Evolutionary conservation across 1,140 invertebrate genomes (phyloP), one percentile per base, ranked within the genome.

Genomic region (Wiebesia pumilae): DNA sequence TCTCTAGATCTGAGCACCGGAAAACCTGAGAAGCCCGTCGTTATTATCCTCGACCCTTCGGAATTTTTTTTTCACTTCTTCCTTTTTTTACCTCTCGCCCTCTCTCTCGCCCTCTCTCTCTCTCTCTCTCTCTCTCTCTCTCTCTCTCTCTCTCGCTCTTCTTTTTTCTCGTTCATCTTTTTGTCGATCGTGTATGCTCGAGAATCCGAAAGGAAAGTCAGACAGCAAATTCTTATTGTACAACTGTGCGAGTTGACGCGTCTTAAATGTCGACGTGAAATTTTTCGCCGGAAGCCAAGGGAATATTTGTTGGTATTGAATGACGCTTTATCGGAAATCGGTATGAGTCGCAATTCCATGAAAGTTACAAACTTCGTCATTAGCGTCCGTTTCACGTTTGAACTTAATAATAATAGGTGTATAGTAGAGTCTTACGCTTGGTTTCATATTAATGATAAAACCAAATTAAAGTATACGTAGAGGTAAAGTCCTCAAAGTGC

Each of bases 41-140:
- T 78, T 19, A 54, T 78, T 19, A 54, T 78, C 47, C 47, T 54
- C 40, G 9, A 21, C 14, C 30, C 19, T 33, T 78, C 77, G 43
- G 58, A 62, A 62, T 62, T 51, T 38, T 30, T 43, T 9, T 47
- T 54, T 35, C 19, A 3, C 47, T 78, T 33, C 47, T 78, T 54
- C 38, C 30, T 9, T 78, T 35, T 14, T 30, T 27, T 38, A 14
- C 35, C 33, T 71, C 21, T 6, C 24, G 40, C 73, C 78, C 78
- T 83, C 16, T 38, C 27, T 51, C 24, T 79, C 77, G 54, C 77
- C 65, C 51, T 69, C 67, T 58, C n/a, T 21, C 77, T 58, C 51
- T 10, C 77, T 58, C 77, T n/a, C n/a, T n/a, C n/a, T n/a, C n/a
- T n/a, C n/a, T n/a, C n/a, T n/a, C n/a, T n/a, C n/a, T n/a, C n/a